phyloP scores from a whole-genome alignment of 2,888 invertebrate species.

The Dryobota labecula region DNA sequence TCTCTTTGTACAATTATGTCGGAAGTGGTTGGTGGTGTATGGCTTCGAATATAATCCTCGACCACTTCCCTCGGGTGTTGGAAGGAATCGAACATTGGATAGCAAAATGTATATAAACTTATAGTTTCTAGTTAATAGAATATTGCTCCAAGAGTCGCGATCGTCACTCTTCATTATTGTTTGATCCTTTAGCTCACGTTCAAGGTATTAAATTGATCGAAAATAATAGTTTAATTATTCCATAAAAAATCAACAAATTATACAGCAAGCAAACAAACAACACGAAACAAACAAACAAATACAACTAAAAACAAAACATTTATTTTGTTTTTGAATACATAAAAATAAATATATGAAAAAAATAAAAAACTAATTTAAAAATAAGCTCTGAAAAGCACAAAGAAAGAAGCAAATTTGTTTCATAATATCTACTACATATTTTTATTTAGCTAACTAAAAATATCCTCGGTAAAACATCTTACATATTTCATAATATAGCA shows the following conservation, averaged over 20 bases:
- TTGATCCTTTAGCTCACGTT: not conserved
- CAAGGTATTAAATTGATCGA: not conserved
- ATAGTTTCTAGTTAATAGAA: not conserved
- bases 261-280: too few relatives aligned
- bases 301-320: too few relatives aligned
- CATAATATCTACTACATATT: not conserved
- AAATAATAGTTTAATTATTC: not conserved
- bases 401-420: not conserved
- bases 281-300: too few relatives aligned
- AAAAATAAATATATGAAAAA: too few relatives aligned
- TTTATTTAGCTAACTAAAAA: not conserved
- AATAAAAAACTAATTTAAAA: too few relatives aligned
- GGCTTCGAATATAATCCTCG: slow-evolving; percentile 44
- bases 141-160: not conserved
- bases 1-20: slow-evolving; percentile 27
- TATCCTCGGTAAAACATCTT: not conserved
- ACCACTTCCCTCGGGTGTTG: slow-evolving; percentile 34
- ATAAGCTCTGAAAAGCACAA: not conserved
- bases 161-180: not conserved
- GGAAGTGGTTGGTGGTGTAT: slow-evolving; percentile 38
- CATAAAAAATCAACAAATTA: too few relatives aligned
- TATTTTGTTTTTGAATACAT: too few relatives aligned
- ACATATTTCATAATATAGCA: not conserved
- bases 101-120: not conserved
- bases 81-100: slow-evolving; percentile 26